Percentiles rank a stretch among this genome's conserved stretches.
Conservation (phyloP, 2,113 vertebrate species). For the Paramormyrops kingsleyae region DNA sequence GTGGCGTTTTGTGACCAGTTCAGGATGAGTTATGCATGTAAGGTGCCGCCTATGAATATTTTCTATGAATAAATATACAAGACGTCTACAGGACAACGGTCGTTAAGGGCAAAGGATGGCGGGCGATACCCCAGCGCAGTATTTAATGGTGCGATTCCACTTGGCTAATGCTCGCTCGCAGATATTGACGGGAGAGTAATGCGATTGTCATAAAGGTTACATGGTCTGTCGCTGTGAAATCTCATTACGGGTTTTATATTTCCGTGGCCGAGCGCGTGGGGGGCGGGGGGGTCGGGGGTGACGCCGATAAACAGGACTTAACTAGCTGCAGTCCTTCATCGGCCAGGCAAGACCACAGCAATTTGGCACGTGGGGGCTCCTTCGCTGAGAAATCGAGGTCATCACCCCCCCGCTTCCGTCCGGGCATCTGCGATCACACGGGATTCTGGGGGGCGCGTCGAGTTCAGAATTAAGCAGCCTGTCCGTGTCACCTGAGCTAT, state of each 20-base stretch:
- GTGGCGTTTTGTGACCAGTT: not conserved
- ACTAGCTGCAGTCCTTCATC: not conserved
- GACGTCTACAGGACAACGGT: not conserved
- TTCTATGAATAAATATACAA: constrained; percentile 1
- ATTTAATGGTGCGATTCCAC: not conserved
- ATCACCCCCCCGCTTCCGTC: not conserved
- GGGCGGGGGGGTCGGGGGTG: not conserved
- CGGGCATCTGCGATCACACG: not conserved
- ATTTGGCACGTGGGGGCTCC: not conserved
- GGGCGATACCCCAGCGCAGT: not conserved
- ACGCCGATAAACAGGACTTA: constrained; percentile 1
- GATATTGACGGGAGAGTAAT: constrained; percentile 4
- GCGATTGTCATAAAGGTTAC: not conserved
- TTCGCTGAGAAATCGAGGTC: not conserved
- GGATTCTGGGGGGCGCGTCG: not conserved
- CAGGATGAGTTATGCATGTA: not conserved
- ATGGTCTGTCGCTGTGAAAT: not conserved
- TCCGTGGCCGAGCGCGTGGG: not conserved
- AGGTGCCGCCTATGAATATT: not conserved
- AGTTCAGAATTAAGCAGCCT: not conserved
- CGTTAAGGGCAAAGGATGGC: not conserved
- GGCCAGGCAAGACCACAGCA: not conserved
- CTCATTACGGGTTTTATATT: constrained; percentile 9
- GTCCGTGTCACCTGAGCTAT: not conserved
- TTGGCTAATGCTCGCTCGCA: not conserved